These are phyloP conservation scores for Watsonalla binaria DNA, from an alignment of 2,888 invertebrate species.

Conservation along the genomic window DNA sequence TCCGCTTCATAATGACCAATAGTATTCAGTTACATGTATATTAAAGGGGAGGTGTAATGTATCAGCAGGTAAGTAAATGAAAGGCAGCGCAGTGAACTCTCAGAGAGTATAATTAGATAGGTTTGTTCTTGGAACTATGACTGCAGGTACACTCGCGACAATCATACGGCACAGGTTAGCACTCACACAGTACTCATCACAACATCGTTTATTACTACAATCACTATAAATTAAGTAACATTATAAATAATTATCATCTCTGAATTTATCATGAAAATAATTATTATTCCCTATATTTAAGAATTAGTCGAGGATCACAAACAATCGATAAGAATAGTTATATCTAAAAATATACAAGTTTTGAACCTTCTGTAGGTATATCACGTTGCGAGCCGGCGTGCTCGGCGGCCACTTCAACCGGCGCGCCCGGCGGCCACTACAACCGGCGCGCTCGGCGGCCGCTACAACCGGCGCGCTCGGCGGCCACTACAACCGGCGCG, in stretches of 20 bases:
- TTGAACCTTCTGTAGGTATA: background rate
- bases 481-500: background rate
- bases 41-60: background rate
- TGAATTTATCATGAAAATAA: constrained; percentile 17
- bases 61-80: constrained; percentile 18
- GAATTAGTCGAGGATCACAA: constrained; percentile 39
- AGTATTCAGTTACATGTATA: background rate
- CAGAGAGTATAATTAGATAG: constrained; percentile 48
- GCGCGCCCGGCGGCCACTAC: background rate
- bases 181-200: constrained; percentile 21
- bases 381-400: background rate
- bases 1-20: too few relatives aligned
- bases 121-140: constrained; percentile 63
- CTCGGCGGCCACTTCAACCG: too few relatives aligned
- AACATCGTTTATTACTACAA: constrained; percentile 24
- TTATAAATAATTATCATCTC: constrained; percentile 14
- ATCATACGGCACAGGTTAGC: constrained; percentile 25
- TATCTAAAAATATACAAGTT: background rate
- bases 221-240: constrained; percentile 12
- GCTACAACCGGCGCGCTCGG: background rate
- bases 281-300: constrained; percentile 17
- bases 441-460: background rate
- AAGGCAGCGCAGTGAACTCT: constrained; percentile 41
- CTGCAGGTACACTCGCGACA: constrained; percentile 39
- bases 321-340: constrained; percentile 23